Base-by-base conservation (phyloP, 2,113 vertebrate genomes). In the Marmota monax region DNA sequence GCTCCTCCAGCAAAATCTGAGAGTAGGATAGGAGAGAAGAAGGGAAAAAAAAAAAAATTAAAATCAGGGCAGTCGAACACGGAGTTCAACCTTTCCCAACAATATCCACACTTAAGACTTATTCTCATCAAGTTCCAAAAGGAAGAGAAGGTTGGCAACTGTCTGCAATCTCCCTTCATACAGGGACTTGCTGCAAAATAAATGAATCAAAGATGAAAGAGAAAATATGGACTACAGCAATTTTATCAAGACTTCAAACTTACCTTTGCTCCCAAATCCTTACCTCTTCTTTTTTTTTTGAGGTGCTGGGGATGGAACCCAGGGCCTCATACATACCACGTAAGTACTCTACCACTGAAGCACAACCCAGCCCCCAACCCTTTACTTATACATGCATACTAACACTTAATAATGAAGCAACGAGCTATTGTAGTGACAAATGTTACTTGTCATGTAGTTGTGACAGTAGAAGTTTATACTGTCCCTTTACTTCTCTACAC, bases 1-100 rank as follows among this genome's bases (percentile, higher is more conserved):
- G 99, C 80, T 99, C 99, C 82, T 99, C 98, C 92, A 99, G 98
- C 97, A 99, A 98, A 96, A 98, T 96, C 99, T 99, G 97, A 65
- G 7, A 51, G 63, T 5, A 84, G 77, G 56, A 97, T 0, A 42
- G 34, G 18, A 58, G 16, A 39, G 61, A 42, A 39, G 61, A n/a
- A 17, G 29, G 74, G 5, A 13, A 13, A 51, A 51, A 51, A 51
- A n/a, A 51, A 13, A 13, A 51, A 51, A 51, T 13, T 73, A 82
- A 87, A 70, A 76, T n/a, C 39, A 80, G 63, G 45, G 29, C 84
- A 96, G n/a, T 67, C 98, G 84, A 98, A 97, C 56, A 88, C 27
- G 79, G 84, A 5, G 16, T 32, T 63, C 97, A 92, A 18, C 22
- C 0, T 78, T 87, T 88, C 77, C 91, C 1, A 2, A 67, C 7